Conservation (phyloP, 2,888 invertebrate genomes). For the Panopea generosa region DNA sequence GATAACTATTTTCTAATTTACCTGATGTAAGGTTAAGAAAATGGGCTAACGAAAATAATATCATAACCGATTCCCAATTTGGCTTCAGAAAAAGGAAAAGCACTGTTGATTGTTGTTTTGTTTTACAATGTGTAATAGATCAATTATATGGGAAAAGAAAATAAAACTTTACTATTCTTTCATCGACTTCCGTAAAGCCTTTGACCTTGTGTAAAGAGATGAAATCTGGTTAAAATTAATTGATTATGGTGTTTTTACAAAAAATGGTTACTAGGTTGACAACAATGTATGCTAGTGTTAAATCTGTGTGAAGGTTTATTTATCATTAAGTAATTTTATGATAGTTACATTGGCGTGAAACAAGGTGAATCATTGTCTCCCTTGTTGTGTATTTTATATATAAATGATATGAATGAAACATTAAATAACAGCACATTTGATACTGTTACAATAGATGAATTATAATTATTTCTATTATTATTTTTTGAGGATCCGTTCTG, state of each 20-base stretch:
- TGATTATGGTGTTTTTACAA: neutral
- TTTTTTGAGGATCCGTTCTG: neutral
- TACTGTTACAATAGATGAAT: no score
- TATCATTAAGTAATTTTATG: neutral
- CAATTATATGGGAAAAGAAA: neutral
- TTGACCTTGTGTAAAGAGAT: no score
- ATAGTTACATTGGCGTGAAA: neutral
- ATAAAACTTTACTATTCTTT: neutral
- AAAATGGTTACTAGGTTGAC: neutral
- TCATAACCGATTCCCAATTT: constrained; percentile 3
- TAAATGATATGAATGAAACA: no score
- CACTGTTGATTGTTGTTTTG: constrained; percentile 19
- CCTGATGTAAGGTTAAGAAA: constrained; percentile 11
- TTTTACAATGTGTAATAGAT: neutral
- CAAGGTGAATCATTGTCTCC: no score
- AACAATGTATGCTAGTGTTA: no score
- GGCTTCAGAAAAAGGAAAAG: constrained; percentile 9
- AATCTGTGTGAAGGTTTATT: neutral
- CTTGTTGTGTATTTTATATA: neutral
- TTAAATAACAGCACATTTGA: no score
- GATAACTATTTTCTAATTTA: constrained; percentile 11
- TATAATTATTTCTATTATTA: constrained; percentile 9
- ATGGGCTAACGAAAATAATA: no score
- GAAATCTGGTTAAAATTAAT: no score
- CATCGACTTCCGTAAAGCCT: no score